A percentile compares a stretch with the other conserved stretches of the same genome.
Evolutionary conservation across 2,888 invertebrate genomes (phyloP).

Genomic region (Pegoplata infirma): DNA sequence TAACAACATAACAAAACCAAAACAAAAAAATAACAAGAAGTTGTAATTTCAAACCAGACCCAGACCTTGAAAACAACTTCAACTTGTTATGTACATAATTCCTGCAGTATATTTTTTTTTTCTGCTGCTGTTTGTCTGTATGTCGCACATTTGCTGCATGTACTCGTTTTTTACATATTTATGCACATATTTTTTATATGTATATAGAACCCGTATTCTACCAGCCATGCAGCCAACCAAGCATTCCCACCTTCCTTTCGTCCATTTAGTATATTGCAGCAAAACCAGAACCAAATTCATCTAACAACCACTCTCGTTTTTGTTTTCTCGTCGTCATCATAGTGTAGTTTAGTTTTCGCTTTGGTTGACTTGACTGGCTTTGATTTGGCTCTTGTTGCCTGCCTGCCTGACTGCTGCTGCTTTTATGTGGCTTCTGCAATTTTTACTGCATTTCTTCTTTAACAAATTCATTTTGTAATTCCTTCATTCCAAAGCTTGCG

Average conservation of each 20-base stretch:
- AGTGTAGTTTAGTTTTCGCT: constrained; percentile 22
- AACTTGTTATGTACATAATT: constrained; percentile 5
- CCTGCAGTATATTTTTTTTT: constrained; percentile 20
- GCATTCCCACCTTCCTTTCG: too few species aligned
- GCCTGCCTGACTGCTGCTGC: constrained; percentile 30
- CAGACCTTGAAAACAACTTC: constrained; percentile 75
- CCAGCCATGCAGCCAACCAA: constrained; percentile 9
- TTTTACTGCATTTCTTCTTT: constrained; percentile 50
- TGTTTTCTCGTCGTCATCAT: constrained; percentile 59
- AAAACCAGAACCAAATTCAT: constrained; percentile 33
- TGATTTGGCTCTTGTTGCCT: neutral
- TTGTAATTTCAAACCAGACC: constrained; percentile 63
- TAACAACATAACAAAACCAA: constrained; percentile 23
- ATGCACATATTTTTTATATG: constrained; percentile 12
- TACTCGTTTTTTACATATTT: constrained; percentile 21
- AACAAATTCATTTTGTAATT: constrained; percentile 16
- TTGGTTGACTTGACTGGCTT: constrained; percentile 24
- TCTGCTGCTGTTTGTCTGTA: too few species aligned
- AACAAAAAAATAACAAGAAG: constrained; percentile 15
- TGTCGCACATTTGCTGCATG: constrained; percentile 23
- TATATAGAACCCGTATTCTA: constrained; percentile 55
- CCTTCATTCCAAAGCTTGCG: constrained; percentile 56
- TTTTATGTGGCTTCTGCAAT: constrained; percentile 60
- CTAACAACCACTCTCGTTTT: constrained; percentile 63
- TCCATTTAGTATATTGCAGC: too few species aligned